These are phyloP conservation scores for Aphyosemion australe DNA, from an alignment of 2,113 vertebrate genomes.

Conservation along the genomic window DNA sequence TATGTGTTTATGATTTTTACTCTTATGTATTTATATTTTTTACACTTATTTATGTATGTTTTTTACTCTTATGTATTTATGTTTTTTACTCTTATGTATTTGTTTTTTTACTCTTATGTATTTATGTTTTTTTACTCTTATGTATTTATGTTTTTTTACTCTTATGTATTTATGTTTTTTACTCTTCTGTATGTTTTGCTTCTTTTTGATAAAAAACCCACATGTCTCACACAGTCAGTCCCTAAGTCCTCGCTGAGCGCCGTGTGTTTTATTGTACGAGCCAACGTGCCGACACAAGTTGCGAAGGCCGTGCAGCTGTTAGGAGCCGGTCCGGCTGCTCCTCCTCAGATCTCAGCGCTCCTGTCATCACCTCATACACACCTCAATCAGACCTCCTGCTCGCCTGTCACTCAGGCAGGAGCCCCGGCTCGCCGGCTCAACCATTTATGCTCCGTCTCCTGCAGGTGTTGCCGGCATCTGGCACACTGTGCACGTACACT, in stretches of 20 bases:
- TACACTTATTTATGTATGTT: too few species aligned
- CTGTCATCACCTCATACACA: conserved; percentile 76
- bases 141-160: too few species aligned
- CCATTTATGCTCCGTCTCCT: conserved; percentile 43
- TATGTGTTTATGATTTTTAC: too few species aligned
- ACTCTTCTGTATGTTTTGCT: too few species aligned
- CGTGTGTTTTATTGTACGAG: conserved; percentile 42
- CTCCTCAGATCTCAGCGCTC: conserved; percentile 67
- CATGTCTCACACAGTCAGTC: not conserved
- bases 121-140: too few species aligned
- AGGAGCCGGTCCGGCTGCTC: conserved; percentile 46
- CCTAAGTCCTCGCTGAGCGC: conserved; percentile 20
- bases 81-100: too few species aligned
- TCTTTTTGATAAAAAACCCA: too few species aligned
- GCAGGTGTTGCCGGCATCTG: conserved; percentile 70
- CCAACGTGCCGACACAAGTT: conserved; percentile 72
- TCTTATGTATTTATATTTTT: too few species aligned
- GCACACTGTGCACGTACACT: conserved; percentile 29
- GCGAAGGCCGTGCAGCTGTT: conserved; percentile 67
- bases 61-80: too few species aligned
- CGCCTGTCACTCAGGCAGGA: conserved; percentile 61
- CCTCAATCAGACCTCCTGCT: conserved; percentile 79
- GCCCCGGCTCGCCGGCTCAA: conserved; percentile 54
- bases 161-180: too few species aligned
- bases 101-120: too few species aligned